A percentile compares a stretch with the other conserved stretches of the same genome.
These are phyloP conservation scores for Etia nguti DNA, from an alignment of 2,113 vertebrate species.

Conservation along the genomic window DNA sequence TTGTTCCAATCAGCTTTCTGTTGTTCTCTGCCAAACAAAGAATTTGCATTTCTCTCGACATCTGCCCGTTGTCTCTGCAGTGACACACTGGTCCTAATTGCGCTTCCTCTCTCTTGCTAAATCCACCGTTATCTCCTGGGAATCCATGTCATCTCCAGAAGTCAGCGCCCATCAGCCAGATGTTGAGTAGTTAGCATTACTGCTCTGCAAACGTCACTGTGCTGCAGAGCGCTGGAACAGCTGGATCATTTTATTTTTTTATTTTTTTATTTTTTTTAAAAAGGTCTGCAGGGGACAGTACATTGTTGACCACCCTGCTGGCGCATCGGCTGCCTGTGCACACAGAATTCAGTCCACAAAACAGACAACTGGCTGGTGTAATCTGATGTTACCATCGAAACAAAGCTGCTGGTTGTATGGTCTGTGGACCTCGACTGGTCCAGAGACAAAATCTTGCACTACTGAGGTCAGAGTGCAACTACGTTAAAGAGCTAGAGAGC, in stretches of 20 bases:
- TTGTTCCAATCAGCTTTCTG: constrained; percentile 73
- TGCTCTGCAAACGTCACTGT: constrained; percentile 49
- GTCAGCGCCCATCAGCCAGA: constrained; percentile 70
- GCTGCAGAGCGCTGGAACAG: constrained; percentile 53
- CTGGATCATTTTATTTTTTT: constrained; percentile 36
- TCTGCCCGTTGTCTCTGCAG: constrained; percentile 50
- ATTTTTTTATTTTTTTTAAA: background rate
- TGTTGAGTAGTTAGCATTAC: constrained; percentile 71
- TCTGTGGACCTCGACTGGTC: background rate
- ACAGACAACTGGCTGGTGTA: constrained; percentile 2
- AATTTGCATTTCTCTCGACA: constrained; percentile 60
- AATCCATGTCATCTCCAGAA: constrained; percentile 70
- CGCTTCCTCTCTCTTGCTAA: constrained; percentile 60
- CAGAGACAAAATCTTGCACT: constrained; percentile 22
- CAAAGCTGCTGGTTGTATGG: background rate
- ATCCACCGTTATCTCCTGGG: constrained; percentile 70
- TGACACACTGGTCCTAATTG: constrained; percentile 74
- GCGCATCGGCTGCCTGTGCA: constrained; percentile 18
- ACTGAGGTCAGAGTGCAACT: constrained; percentile 58
- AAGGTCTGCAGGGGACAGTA: constrained; percentile 32
- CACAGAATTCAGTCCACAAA: background rate
- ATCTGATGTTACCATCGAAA: constrained; percentile 20
- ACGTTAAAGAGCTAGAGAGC: constrained; percentile 39
- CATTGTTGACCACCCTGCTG: constrained; percentile 25
- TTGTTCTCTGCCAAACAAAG: constrained; percentile 72